Evolutionary conservation across 2,113 vertebrate species (phyloP), one percentile per base, ranked within the genome.

Genomic region (Lathamus discolor): DNA sequence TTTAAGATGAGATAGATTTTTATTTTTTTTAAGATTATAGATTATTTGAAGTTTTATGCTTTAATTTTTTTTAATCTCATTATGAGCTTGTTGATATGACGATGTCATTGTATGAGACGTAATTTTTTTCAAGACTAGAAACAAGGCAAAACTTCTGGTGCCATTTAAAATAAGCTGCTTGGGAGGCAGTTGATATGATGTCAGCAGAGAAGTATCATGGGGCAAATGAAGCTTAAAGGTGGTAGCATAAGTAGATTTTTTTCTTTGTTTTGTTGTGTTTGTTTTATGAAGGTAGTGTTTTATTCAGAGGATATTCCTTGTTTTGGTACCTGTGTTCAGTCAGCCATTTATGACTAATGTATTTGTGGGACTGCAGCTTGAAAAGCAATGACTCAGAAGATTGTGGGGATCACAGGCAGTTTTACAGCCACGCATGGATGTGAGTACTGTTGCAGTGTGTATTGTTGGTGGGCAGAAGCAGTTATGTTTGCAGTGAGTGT

Each of bases 361-460:
- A 6, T 80, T 51, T 79, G 51, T 78, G 84, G 41, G 23, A 54
- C 29, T 86, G 29, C 1, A 2, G 24, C 44, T 70, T 37, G 33
- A 49, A 84, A 91, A 93, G 8, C 27, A 68, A 8, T 57, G 78
- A 33, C 31, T 90, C 35, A 41, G 23, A 75, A 82, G 25, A 59
- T 39, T 44, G 46, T 1, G 0, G 37, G 39, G n/a, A 6, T 68
- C 39, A 48, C 54, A 55, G 55, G 27, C 51, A 49, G 57, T 49
- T 31, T 74, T 73, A 66, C 7, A 83, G 18, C 35, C 5, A 5
- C 0, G 0, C 39, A 43, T 0, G 0, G 31, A 41, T 13, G 0
- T 46, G 48, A 55, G 33, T 83, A 66, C 8, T 67, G 16, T 15
- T 69, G n/a, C 41, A 83, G 17, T 61, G 33, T 49, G 25, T 67